Evolutionary conservation across 2,113 vertebrate species (phyloP).

Genomic region (Lepus europaeus): DNA sequence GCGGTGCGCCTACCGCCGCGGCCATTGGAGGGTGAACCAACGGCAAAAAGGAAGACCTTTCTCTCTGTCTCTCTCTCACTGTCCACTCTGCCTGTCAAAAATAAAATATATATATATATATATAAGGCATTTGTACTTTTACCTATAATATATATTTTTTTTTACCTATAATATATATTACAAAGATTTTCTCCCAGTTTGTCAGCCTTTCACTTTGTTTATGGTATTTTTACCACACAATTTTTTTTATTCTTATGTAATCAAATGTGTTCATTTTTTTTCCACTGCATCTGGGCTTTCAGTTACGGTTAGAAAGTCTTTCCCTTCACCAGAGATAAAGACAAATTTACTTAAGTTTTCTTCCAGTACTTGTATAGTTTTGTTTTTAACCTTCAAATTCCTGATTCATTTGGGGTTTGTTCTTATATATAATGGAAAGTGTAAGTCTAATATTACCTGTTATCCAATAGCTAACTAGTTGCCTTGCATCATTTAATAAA

Average conservation of each 20-base stretch:
- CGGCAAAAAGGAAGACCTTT: too few species aligned
- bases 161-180: background rate
- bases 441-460: constrained; percentile 17
- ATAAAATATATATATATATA: too few species aligned
- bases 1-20: too few species aligned
- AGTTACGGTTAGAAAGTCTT: background rate
- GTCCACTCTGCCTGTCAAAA: too few species aligned
- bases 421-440: background rate
- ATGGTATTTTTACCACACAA: background rate
- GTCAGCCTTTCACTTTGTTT: background rate
- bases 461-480: constrained; percentile 10
- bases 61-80: too few species aligned
- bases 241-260: background rate
- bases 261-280: constrained; percentile 10
- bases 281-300: background rate
- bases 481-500: background rate
- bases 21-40: too few species aligned
- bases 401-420: constrained; percentile 11
- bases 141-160: background rate
- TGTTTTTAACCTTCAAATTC: constrained; percentile 13
- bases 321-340: background rate
- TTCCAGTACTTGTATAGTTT: background rate
- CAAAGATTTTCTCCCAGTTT: background rate
- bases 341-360: background rate
- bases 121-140: background rate